These are phyloP conservation scores for Agraylea sexmaculata DNA, from an alignment of 1,140 invertebrate genomes.

Conservation along the genomic window DNA sequence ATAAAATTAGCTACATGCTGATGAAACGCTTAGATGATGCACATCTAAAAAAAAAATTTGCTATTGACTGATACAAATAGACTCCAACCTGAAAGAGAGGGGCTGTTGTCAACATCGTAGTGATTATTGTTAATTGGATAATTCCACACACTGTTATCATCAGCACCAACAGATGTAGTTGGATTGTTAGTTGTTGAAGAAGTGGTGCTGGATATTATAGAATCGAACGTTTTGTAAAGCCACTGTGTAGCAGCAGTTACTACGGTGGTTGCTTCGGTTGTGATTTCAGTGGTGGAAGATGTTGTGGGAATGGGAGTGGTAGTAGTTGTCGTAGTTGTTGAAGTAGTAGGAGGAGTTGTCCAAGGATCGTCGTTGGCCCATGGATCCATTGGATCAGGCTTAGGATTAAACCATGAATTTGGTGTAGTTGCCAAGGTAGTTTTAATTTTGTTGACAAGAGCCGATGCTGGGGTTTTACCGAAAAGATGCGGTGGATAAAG, in stretches of 20 bases:
- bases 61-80: too few species aligned
- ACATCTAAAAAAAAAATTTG: too few species aligned
- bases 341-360: slow-evolving; percentile 26
- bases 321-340: slow-evolving; percentile 25
- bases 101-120: slow-evolving; percentile 12
- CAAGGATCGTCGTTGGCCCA: slow-evolving; percentile 41
- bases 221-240: slow-evolving; percentile 36
- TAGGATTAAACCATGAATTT: slow-evolving; percentile 19
- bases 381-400: slow-evolving; percentile 28
- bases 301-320: too few species aligned
- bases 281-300: slow-evolving; percentile 30
- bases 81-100: slow-evolving; percentile 17
- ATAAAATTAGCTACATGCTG: too few species aligned
- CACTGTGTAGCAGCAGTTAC: slow-evolving; percentile 41
- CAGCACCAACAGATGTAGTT: slow-evolving; percentile 10
- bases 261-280: slow-evolving; percentile 31
- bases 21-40: too few species aligned
- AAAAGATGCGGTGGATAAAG: slow-evolving; percentile 16
- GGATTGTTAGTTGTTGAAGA: slow-evolving; percentile 26
- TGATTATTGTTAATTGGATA: slow-evolving; percentile 18
- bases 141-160: slow-evolving; percentile 17
- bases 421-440: slow-evolving; percentile 14
- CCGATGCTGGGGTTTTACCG: slow-evolving; percentile 16
- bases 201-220: slow-evolving; percentile 31
- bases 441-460: slow-evolving; percentile 18